Evolutionary conservation across 92 coral and sea anemone species (phyloP).

Genomic region (Galaxea fascicularis): DNA sequence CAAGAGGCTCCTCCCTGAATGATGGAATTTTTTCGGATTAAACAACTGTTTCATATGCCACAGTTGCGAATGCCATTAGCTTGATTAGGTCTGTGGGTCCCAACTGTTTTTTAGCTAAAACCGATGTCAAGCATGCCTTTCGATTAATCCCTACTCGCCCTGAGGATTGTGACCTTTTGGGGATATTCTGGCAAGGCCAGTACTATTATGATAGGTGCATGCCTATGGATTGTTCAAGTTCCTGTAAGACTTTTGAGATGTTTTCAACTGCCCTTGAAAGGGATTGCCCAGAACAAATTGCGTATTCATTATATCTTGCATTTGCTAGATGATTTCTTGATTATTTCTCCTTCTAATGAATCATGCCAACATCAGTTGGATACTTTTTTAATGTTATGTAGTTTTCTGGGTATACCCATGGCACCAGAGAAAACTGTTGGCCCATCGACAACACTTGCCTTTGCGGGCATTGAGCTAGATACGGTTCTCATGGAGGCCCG

Average conservation of each 20-base stretch:
- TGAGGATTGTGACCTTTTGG: constrained; percentile 3
- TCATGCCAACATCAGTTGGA: constrained; percentile 39
- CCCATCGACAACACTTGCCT: constrained; percentile 38
- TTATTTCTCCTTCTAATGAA: constrained; percentile 47
- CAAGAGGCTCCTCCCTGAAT: constrained; percentile 34
- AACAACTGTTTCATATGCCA: constrained; percentile 45
- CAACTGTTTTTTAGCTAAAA: constrained; percentile 16
- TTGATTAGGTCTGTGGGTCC: constrained; percentile 13
- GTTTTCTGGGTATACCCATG: constrained; percentile 61
- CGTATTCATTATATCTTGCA: constrained; percentile 47
- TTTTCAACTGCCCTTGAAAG: constrained; percentile 43
- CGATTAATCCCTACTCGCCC: constrained; percentile 35
- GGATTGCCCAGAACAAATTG: constrained; percentile 43
- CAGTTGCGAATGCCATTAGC: constrained; percentile 52
- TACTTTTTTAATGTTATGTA: constrained; percentile 49
- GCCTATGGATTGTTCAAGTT: constrained; percentile 33
- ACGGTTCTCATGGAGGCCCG: constrained; percentile 54
- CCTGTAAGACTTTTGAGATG: constrained; percentile 36
- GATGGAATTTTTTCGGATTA: constrained; percentile 14
- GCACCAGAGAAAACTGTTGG: constrained; percentile 70
- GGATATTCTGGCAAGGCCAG: constrained; percentile 11
- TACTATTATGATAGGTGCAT: constrained; percentile 34
- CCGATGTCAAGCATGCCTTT: constrained; percentile 27
- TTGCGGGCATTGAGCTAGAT: constrained; percentile 59
- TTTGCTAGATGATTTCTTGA: constrained; percentile 67